Conservation (phyloP, 2,888 invertebrate genomes). For the Tipula confusa region DNA sequence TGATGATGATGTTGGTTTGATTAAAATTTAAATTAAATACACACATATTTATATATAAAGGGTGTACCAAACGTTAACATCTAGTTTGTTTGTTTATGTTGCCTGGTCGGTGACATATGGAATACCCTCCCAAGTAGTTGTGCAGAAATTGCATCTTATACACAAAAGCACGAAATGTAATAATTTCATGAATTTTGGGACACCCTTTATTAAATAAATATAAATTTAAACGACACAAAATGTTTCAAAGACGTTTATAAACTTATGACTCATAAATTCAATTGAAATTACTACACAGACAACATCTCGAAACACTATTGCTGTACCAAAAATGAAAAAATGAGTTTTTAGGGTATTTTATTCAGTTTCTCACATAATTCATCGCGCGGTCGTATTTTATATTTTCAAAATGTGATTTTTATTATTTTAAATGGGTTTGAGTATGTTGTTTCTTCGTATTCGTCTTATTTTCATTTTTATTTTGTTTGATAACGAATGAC, state of each 20-base stretch:
- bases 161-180: too few species aligned
- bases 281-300: neutral
- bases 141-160: too few species aligned
- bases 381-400: neutral
- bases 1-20: slow-evolving; percentile 6
- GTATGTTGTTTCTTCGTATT: neutral
- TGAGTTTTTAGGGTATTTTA: neutral
- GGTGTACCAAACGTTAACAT: too few species aligned
- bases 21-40: neutral
- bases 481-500: neutral
- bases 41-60: too few species aligned
- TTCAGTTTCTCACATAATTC: slow-evolving; percentile 12
- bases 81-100: too few species aligned
- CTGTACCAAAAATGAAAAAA: neutral
- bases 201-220: too few species aligned
- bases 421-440: slow-evolving; percentile 25
- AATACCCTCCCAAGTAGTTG: too few species aligned
- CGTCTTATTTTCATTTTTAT: neutral
- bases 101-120: too few species aligned
- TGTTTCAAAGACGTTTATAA: neutral
- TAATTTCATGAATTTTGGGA: too few species aligned
- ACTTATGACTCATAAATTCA: neutral
- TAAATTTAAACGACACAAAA: neutral
- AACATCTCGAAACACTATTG: neutral
- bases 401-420: slow-evolving; percentile 20